Evolutionary conservation across 2,797 vertebrate species (phyloP).

Genomic region (Champsocephalus gunnari): DNA sequence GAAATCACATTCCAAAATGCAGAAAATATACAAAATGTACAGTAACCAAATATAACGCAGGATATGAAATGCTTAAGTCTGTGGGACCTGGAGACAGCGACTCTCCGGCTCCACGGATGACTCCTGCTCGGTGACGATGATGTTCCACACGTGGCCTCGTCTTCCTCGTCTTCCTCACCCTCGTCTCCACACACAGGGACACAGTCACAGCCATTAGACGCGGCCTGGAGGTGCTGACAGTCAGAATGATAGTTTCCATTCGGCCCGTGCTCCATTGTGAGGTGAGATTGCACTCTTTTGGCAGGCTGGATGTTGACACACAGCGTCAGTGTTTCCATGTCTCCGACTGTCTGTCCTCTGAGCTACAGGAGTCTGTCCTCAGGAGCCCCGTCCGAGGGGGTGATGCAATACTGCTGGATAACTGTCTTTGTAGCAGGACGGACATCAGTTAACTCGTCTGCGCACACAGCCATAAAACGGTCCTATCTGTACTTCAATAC

Average conservation of each 20-base stretch:
- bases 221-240: constrained; percentile 69
- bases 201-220: constrained; percentile 63
- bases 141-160: constrained; percentile 76
- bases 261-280: constrained; percentile 47
- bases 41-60: too few relatives aligned
- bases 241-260: constrained; percentile 73
- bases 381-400: constrained; percentile 14
- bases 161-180: constrained; percentile 20
- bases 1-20: too few relatives aligned
- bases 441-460: not conserved
- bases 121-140: constrained; percentile 75
- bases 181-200: constrained; percentile 46
- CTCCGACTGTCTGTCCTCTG: not conserved
- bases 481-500: not conserved
- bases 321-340: constrained; percentile 56
- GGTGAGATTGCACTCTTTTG: constrained; percentile 64
- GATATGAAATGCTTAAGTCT: too few relatives aligned
- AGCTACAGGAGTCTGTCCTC: constrained; percentile 44
- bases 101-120: constrained; percentile 75
- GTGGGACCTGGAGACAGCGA: constrained; percentile 72
- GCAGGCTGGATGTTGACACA: constrained; percentile 30
- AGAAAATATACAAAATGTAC: too few relatives aligned
- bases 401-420: constrained; percentile 24
- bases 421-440: constrained; percentile 9
- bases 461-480: not conserved